Evolutionary conservation across 2,888 invertebrate genomes (phyloP), one percentile per base, ranked within the genome.

Genomic region (Papilio protenor): DNA sequence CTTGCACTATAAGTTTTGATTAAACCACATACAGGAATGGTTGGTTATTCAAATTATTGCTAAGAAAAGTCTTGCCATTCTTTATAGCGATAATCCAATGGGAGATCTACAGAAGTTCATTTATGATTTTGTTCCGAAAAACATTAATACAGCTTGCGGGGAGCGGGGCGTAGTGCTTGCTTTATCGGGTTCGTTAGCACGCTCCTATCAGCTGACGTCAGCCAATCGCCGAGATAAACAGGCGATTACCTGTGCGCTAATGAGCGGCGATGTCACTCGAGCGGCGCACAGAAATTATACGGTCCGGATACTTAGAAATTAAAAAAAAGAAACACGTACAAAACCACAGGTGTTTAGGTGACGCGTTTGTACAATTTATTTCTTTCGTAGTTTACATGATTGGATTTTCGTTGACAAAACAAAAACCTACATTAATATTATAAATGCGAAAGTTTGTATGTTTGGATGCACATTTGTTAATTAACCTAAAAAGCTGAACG

Each of bases 171-270:
- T 40, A 75, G 21, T 75, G 55, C 75, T 77, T 70, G 45, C 23
- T 59, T 74, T 77, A 77, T 77, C 77, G 23, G 52, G 77, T 77
- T 77, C 74, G 74, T 77, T 77, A 71, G 71, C 77, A 40, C 33
- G 52, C 61, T 40, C 45, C 61, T 77, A 77, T 77, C 77, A 14
- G 21, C 52, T 75, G 77, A 78, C 78, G 78, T 78, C 72, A 72
- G 78, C 59, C 75, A 75, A 78, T 75, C 75, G 64, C 23, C 45
- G 71, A 75, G 78, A 75, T 78, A 78, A 78, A 64, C 40, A 75
- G 55, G 23, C 75, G 71, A 78, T 78, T 78, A 78, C 78, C 77
- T 72, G 75, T 21, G 6, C 57, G 72, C 72, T 78, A 78, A 78
- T 75, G 74, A 21, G 59, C 10, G 64, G 64, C 18, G 47, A 59